Conservation (phyloP, 2,113 vertebrate genomes). For the rat (Rattus norvegicus) region DNA sequence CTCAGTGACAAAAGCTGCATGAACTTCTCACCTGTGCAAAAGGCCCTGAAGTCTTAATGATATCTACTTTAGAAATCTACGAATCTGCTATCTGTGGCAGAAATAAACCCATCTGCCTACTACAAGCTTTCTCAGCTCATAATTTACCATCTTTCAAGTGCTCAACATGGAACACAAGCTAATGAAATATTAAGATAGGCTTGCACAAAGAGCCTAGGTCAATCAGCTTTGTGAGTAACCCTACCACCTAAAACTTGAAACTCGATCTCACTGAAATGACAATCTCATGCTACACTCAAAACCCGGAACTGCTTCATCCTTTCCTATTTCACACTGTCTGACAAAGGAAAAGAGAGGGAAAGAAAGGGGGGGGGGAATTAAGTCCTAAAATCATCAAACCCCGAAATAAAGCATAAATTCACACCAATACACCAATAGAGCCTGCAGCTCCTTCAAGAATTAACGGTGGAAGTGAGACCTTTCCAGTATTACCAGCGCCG, state of each 20-base stretch:
- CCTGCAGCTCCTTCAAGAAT: slow-evolving; percentile 14
- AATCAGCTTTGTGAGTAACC: slow-evolving; percentile 20
- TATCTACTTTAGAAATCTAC: neutral
- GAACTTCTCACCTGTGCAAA: neutral
- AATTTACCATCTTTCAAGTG: neutral
- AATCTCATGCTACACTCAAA: slow-evolving; percentile 60
- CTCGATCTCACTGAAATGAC: slow-evolving; percentile 46
- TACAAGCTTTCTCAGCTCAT: neutral
- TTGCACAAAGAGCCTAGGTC: slow-evolving; percentile 12
- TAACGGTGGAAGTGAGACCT: slow-evolving; percentile 48
- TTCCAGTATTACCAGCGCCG: neutral
- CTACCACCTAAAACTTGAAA: slow-evolving; percentile 66
- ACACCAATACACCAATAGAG: neutral
- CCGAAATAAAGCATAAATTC: slow-evolving; percentile 1
- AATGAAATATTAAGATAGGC: slow-evolving; percentile 32
- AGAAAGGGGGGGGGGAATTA: neutral
- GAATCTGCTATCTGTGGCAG: neutral
- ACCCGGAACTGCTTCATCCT: slow-evolving; percentile 75
- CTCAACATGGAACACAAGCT: neutral
- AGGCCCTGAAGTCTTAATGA: slow-evolving; percentile 15
- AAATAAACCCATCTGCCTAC: slow-evolving; percentile 23
- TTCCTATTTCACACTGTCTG: slow-evolving; percentile 38
- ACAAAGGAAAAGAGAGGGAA: slow-evolving; percentile 54
- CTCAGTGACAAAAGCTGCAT: neutral
- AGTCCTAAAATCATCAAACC: neutral